Evolutionary conservation across 2,888 invertebrate genomes (phyloP).

Genomic region (Galeruca laticollis): DNA sequence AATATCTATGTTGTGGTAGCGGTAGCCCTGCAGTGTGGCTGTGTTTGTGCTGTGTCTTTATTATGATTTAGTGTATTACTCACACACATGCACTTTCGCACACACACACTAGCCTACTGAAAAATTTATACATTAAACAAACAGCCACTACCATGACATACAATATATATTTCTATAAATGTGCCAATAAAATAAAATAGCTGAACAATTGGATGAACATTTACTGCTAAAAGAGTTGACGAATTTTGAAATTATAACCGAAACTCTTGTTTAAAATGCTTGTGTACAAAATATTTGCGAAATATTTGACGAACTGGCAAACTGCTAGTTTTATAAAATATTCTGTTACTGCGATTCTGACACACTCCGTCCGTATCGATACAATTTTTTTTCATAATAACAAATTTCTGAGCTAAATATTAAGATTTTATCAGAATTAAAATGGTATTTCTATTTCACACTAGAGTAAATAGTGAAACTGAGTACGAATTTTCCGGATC

Average conservation of each 20-base stretch:
- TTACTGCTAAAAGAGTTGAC: constrained; percentile 1
- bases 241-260: no score
- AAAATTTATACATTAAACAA: constrained; percentile 52
- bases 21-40: constrained; percentile 68
- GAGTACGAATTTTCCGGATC: no score
- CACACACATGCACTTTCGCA: constrained; percentile 62
- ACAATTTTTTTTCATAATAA: no score
- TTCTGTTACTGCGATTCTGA: no score
- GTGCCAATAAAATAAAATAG: constrained; percentile 9
- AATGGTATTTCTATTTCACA: no score
- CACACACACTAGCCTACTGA: constrained; percentile 66
- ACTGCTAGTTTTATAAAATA: not conserved
- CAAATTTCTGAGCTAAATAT: no score
- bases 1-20: constrained; percentile 66
- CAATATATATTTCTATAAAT: constrained; percentile 29
- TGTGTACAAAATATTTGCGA: not conserved
- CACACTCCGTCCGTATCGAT: no score
- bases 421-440: no score
- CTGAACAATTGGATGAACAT: constrained; percentile 18
- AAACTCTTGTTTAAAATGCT: no score
- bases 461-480: no score
- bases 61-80: constrained; percentile 54
- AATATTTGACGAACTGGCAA: not conserved
- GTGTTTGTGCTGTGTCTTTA: constrained; percentile 66
- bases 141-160: constrained; percentile 65